phyloP scores from a whole-genome alignment of 2,113 vertebrate genomes.

The Heloderma charlesbogerti region DNA sequence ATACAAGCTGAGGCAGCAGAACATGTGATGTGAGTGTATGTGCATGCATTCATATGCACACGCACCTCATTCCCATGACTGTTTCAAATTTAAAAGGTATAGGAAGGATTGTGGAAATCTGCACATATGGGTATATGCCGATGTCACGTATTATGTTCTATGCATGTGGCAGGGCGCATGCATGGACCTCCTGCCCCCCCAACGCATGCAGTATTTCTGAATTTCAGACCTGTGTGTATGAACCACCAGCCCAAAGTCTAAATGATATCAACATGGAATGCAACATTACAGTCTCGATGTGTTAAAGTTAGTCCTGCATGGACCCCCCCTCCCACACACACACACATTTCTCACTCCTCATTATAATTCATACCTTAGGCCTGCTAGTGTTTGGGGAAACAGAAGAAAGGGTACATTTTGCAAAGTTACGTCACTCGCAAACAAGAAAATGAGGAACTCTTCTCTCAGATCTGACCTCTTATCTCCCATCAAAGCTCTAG shows the following conservation, averaged over 20 bases:
- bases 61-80: too few species aligned
- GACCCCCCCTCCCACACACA: not conserved
- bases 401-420: not conserved
- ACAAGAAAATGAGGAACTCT: not conserved
- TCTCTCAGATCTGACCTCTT: slow-evolving; percentile 21
- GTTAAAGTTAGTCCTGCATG: not conserved
- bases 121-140: too few species aligned
- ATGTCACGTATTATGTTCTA: too few species aligned
- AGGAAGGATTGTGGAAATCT: too few species aligned
- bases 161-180: too few species aligned
- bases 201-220: too few species aligned
- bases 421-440: not conserved
- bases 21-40: too few species aligned
- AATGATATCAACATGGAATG: not conserved
- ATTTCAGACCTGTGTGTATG: not conserved
- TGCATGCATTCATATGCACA: too few species aligned
- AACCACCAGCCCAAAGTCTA: not conserved
- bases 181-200: too few species aligned
- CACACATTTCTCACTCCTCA: not conserved
- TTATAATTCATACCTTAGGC: slow-evolving; percentile 7
- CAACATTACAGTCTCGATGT: not conserved
- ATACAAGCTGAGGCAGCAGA: too few species aligned
- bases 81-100: too few species aligned
- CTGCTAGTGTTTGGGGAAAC: not conserved
- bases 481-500: not conserved